Percentiles rank a stretch among this genome's conserved stretches.
Conservation (phyloP, 2,113 vertebrate genomes). For the Rhizomys pruinosus region DNA sequence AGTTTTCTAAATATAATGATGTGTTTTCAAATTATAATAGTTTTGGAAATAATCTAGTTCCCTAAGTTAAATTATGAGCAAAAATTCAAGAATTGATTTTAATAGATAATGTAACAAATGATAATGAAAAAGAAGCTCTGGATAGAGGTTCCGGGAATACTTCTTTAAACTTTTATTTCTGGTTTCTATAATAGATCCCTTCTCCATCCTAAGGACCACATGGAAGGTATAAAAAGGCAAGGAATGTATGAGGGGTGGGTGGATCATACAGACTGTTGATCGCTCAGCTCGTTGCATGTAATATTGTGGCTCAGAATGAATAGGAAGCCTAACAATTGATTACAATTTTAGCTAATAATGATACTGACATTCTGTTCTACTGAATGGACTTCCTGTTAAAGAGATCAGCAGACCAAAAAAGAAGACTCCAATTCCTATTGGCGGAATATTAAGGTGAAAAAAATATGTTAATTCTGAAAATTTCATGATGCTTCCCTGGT, state of each 20-base stretch:
- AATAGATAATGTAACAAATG: not conserved
- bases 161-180: not conserved
- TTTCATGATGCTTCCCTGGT: not conserved
- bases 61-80: constrained; percentile 31
- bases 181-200: not conserved
- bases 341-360: not conserved
- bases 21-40: not conserved
- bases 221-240: not conserved
- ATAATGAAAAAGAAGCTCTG: not conserved
- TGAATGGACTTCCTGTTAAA: not conserved
- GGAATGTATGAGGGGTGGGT: not conserved
- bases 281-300: not conserved
- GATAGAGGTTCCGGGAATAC: not conserved
- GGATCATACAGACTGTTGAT: not conserved
- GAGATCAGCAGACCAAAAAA: not conserved
- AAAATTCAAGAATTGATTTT: constrained; percentile 49
- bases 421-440: not conserved
- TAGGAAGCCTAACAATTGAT: not conserved
- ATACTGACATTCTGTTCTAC: not conserved
- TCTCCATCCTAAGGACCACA: not conserved
- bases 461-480: not conserved
- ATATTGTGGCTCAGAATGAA: not conserved
- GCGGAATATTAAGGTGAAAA: not conserved
- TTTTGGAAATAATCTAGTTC: constrained; percentile 37
- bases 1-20: constrained; percentile 45